phyloP scores from a whole-genome alignment of 2,888 invertebrate species.

The Eumerus sabulonum region DNA sequence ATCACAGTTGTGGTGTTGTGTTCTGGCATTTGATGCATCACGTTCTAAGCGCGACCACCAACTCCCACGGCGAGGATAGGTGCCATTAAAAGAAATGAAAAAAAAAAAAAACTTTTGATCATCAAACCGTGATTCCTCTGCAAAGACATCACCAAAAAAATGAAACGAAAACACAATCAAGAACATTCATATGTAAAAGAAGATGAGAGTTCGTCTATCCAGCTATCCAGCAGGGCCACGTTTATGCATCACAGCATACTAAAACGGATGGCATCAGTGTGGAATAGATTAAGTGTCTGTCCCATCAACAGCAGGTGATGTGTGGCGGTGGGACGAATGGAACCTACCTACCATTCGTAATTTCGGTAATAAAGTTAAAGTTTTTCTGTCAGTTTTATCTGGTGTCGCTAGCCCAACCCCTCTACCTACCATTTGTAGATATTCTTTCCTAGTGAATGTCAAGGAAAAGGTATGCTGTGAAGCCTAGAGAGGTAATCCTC shows the following conservation, averaged over 20 bases:
- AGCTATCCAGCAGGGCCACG: background rate
- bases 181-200: too few relatives aligned
- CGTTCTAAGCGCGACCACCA: too few relatives aligned
- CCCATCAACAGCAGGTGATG: constrained; percentile 37
- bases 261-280: constrained; percentile 32
- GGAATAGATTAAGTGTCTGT: constrained; percentile 52
- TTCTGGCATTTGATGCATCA: too few relatives aligned
- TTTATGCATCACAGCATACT: constrained; percentile 24
- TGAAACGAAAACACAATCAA: too few relatives aligned
- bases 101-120: too few relatives aligned
- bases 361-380: constrained; percentile 57
- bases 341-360: constrained; percentile 37
- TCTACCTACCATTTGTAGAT: constrained; percentile 6
- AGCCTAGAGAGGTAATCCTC: background rate
- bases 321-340: constrained; percentile 19
- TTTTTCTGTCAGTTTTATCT: constrained; percentile 46
- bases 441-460: constrained; percentile 31
- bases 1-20: too few relatives aligned
- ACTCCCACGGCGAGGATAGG: too few relatives aligned
- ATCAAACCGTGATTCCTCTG: too few relatives aligned
- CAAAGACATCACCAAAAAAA: too few relatives aligned
- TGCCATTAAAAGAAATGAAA: too few relatives aligned
- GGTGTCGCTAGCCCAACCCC: constrained; percentile 36
- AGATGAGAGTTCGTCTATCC: too few relatives aligned
- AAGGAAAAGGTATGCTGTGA: constrained; percentile 15